Percentiles rank a stretch among this genome's conserved stretches.
These are phyloP conservation scores for Lasius platythorax DNA, from an alignment of 2,888 invertebrate species.

Conservation along the genomic window DNA sequence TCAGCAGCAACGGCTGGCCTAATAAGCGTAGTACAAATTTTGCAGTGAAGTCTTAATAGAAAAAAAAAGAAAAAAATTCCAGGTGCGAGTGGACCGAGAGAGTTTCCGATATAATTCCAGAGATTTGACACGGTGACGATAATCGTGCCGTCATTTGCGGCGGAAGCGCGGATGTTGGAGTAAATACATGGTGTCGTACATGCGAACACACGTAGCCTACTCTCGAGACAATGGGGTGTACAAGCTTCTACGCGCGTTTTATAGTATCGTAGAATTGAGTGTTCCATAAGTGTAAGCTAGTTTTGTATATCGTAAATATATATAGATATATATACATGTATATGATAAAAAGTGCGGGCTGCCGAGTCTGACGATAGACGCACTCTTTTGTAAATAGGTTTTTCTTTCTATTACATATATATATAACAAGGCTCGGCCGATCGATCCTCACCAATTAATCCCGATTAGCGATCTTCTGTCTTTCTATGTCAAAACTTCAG, in stretches of 20 bases:
- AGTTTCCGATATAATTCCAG: slow-evolving; percentile 16
- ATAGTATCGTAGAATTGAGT: slow-evolving; percentile 74
- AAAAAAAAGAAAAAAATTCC: slow-evolving; percentile 33
- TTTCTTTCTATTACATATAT: slow-evolving; percentile 49
- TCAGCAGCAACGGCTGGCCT: slow-evolving; percentile 70
- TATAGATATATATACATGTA: slow-evolving; percentile 12
- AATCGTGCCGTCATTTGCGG: slow-evolving; percentile 29
- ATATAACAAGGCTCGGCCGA: not conserved
- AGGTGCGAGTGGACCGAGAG: slow-evolving; percentile 32
- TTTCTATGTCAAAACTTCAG: not conserved
- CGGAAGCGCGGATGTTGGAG: slow-evolving; percentile 27
- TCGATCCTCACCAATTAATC: slow-evolving; percentile 13
- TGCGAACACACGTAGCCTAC: slow-evolving; percentile 55
- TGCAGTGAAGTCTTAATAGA: slow-evolving; percentile 58
- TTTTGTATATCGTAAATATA: slow-evolving; percentile 72
- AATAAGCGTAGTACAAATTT: slow-evolving; percentile 75
- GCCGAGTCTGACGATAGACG: slow-evolving; percentile 62
- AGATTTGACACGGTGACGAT: slow-evolving; percentile 3
- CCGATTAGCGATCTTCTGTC: slow-evolving; percentile 1
- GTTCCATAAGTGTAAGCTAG: slow-evolving; percentile 74
- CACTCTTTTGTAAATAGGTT: slow-evolving; percentile 70
- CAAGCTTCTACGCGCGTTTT: slow-evolving; percentile 73
- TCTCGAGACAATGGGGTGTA: slow-evolving; percentile 63
- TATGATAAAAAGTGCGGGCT: slow-evolving; percentile 43
- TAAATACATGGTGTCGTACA: slow-evolving; percentile 36